Evolutionary conservation across 2,113 vertebrate genomes (phyloP).

Genomic region (Gymnarchus niloticus): DNA sequence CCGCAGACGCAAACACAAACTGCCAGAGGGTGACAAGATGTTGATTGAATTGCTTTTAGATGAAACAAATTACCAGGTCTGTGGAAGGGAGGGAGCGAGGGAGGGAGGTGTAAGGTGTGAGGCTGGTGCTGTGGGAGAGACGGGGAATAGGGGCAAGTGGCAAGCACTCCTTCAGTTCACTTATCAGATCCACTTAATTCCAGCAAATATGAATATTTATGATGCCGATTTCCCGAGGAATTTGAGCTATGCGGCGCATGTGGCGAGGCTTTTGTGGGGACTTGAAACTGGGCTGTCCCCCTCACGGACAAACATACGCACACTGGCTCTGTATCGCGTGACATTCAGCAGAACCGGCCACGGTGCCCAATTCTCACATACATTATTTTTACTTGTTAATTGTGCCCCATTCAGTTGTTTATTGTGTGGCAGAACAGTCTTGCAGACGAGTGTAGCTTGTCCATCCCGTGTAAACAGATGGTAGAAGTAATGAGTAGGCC

Average conservation of each 20-base stretch:
- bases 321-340: neutral
- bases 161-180: conserved; percentile 41
- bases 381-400: neutral
- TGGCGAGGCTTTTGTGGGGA: neutral
- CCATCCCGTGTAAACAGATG: neutral
- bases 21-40: conserved; percentile 67
- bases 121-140: neutral
- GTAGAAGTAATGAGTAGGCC: neutral
- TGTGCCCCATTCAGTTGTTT: neutral
- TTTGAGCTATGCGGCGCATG: neutral
- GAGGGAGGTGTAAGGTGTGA: conserved; percentile 35
- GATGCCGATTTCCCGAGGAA: conserved; percentile 14
- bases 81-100: conserved; percentile 40
- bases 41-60: conserved; percentile 69
- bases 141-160: neutral
- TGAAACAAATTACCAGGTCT: conserved; percentile 60
- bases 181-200: conserved; percentile 1
- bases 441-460: neutral
- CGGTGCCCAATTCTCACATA: neutral
- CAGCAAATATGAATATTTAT: conserved; percentile 36
- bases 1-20: conserved; percentile 58
- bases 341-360: neutral
- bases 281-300: neutral
- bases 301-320: neutral
- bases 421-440: neutral